Percentiles rank a stretch among this genome's conserved stretches.
Evolutionary conservation across 2,888 invertebrate species (phyloP).

Genomic region (Caenorhabditis virilis): DNA sequence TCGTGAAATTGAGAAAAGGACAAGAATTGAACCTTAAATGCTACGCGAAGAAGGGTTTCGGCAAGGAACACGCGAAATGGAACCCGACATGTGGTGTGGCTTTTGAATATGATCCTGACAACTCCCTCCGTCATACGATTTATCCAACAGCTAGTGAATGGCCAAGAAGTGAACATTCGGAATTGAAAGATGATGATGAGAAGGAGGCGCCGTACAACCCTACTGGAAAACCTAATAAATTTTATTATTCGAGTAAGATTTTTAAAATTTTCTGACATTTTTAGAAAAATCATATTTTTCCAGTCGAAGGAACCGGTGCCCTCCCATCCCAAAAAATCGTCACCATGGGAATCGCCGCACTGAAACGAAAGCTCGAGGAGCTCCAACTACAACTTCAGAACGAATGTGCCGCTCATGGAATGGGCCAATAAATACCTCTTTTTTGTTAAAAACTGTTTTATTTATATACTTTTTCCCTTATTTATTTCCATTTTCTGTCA

Average conservation of each 20-base stretch:
- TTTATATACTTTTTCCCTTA: background rate
- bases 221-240: slow-evolving; percentile 93
- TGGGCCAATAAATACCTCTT: slow-evolving; percentile 10
- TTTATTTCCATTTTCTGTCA: slow-evolving; percentile 5
- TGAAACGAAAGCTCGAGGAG: slow-evolving; percentile 93
- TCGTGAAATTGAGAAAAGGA: slow-evolving; percentile 79
- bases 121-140: slow-evolving; percentile 88
- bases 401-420: slow-evolving; percentile 24
- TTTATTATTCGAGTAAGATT: slow-evolving; percentile 75
- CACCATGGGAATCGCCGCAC: slow-evolving; percentile 86
- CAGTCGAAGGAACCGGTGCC: slow-evolving; percentile 90
- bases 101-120: slow-evolving; percentile 99
- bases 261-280: slow-evolving; percentile 1
- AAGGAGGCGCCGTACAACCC: slow-evolving; percentile 90
- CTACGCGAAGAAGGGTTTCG: slow-evolving; percentile 92
- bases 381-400: slow-evolving; percentile 74
- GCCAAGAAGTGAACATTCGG: slow-evolving; percentile 74
- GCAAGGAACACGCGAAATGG: slow-evolving; percentile 99
- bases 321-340: slow-evolving; percentile 95
- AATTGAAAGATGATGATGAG: slow-evolving; percentile 68
- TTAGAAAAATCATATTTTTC: slow-evolving; percentile 5
- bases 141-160: slow-evolving; percentile 64
- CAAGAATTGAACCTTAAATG: slow-evolving; percentile 92
- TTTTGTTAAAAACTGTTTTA: slow-evolving; percentile 3
- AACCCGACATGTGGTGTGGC: slow-evolving; percentile 97